phyloP scores from a whole-genome alignment of 2,797 vertebrate genomes.

The Sarcophilus harrisii region DNA sequence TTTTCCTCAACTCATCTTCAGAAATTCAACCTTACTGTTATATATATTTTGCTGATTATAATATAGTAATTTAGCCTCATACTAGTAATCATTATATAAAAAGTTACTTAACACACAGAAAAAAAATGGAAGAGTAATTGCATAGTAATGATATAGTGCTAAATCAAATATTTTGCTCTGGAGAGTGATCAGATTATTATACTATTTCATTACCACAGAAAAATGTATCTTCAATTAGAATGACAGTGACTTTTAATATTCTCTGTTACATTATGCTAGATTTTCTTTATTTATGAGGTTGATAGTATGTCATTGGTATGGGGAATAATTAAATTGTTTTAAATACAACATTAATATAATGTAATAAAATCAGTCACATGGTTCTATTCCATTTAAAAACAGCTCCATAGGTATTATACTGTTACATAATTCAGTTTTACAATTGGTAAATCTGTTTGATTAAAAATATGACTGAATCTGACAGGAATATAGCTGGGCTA shows the following conservation, averaged over 20 bases:
- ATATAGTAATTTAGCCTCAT: constrained; percentile 38
- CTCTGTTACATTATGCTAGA: constrained; percentile 54
- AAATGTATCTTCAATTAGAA: constrained; percentile 64
- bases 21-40: constrained; percentile 49
- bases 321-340: constrained; percentile 73
- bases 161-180: constrained; percentile 46
- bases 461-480: constrained; percentile 59
- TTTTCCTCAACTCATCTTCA: constrained; percentile 26
- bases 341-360: constrained; percentile 66
- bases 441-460: constrained; percentile 68
- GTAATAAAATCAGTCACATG: constrained; percentile 55
- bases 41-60: constrained; percentile 54
- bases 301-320: constrained; percentile 24
- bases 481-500: constrained; percentile 43
- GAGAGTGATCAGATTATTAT: constrained; percentile 57
- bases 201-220: constrained; percentile 67
- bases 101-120: constrained; percentile 61
- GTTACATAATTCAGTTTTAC: constrained; percentile 58
- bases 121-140: constrained; percentile 45
- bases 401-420: constrained; percentile 48
- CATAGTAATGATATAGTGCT: constrained; percentile 57
- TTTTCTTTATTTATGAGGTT: constrained; percentile 38
- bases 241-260: constrained; percentile 54
- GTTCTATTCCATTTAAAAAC: constrained; percentile 40
- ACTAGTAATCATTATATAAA: constrained; percentile 54